Conservation (phyloP, 92 coral and sea anemone species). For the Phymanthus crucifer region DNA sequence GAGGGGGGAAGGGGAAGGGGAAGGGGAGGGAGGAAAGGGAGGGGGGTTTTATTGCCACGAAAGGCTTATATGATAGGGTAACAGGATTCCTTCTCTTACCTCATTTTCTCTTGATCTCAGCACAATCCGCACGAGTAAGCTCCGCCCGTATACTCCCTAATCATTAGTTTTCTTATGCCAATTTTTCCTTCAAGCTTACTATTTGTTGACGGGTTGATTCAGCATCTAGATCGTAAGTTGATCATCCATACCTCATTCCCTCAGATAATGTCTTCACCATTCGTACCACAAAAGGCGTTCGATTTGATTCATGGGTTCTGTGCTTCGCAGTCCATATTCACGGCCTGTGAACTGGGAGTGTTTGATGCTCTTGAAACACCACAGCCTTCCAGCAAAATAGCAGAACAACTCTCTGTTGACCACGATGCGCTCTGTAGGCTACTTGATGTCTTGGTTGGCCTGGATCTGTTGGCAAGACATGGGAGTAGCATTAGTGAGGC, state of each 20-base stretch:
- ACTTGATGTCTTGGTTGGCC: constrained; percentile 21
- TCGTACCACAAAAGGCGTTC: constrained; percentile 15
- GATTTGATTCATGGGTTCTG: constrained; percentile 27
- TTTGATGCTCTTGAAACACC: constrained; percentile 23
- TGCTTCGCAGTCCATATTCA: constrained; percentile 14
- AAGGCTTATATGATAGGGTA: no score
- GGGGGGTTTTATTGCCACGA: no score
- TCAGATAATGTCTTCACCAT: background rate
- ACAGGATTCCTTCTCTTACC: no score
- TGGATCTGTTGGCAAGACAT: constrained; percentile 20
- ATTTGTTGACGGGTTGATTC: no score
- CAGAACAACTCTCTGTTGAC: constrained; percentile 16
- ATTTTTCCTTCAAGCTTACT: no score
- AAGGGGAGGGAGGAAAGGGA: no score
- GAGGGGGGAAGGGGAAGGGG: no score
- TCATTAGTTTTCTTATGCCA: no score
- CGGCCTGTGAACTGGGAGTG: constrained; percentile 38
- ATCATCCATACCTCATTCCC: background rate
- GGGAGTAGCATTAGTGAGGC: background rate
- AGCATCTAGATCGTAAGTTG: no score
- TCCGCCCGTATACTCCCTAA: no score
- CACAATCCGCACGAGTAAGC: no score
- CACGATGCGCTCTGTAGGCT: constrained; percentile 30
- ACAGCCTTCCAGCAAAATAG: constrained; percentile 16
- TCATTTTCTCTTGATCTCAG: no score